Percentiles rank a stretch among this genome's conserved stretches.
phyloP scores from a whole-genome alignment of 2,888 invertebrate species.

The Penaeus monodon region DNA sequence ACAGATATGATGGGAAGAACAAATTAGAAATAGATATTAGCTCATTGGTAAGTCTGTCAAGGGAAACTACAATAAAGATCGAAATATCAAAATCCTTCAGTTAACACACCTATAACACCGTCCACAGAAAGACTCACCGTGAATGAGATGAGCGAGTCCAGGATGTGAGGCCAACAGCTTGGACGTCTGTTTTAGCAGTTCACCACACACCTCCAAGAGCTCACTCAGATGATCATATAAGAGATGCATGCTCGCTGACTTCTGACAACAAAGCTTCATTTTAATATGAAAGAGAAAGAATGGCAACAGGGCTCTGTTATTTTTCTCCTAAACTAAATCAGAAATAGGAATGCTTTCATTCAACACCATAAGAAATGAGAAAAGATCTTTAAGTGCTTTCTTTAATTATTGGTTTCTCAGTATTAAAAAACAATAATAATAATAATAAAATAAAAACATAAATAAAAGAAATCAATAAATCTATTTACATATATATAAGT shows the following conservation, averaged over 20 bases:
- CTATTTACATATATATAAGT: too few species aligned
- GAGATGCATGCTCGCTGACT: slow-evolving; percentile 69
- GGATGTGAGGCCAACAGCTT: slow-evolving; percentile 56
- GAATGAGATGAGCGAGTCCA: slow-evolving; percentile 58
- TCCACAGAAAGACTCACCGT: slow-evolving; percentile 33
- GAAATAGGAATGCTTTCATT: too few species aligned
- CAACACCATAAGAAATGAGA: too few species aligned
- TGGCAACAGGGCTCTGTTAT: too few species aligned
- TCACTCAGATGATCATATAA: slow-evolving; percentile 69
- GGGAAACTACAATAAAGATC: not conserved
- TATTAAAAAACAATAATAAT: too few species aligned
- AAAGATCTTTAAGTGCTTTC: too few species aligned
- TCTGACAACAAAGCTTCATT: slow-evolving; percentile 65
- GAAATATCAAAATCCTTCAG: not conserved
- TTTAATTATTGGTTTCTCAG: too few species aligned
- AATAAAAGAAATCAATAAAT: too few species aligned
- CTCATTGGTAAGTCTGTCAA: too few species aligned
- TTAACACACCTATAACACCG: not conserved
- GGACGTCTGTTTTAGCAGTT: slow-evolving; percentile 50
- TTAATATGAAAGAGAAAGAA: not conserved
- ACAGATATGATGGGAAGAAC: not conserved
- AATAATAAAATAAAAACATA: too few species aligned
- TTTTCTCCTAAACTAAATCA: too few species aligned
- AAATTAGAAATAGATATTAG: too few species aligned
- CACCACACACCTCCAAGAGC: slow-evolving; percentile 56